Evolutionary conservation across 37 sponge, comb jelly and placozoan species (phyloP).

Genomic region (Lycopodina hypogea): DNA sequence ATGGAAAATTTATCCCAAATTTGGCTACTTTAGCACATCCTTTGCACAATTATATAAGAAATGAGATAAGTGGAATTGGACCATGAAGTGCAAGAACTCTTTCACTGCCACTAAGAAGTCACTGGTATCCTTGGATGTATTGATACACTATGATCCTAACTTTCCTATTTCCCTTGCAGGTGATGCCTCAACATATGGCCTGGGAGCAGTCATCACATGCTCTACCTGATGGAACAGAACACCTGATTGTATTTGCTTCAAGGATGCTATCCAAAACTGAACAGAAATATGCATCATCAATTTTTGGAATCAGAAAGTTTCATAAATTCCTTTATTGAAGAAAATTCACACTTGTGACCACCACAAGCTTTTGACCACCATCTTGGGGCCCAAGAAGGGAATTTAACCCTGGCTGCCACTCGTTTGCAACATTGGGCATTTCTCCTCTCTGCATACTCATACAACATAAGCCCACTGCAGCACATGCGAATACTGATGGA

Average conservation of each 20-base stretch:
- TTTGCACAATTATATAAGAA: slow-evolving; percentile 16
- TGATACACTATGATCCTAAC: slow-evolving; percentile 41
- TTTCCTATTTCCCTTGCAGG: slow-evolving; percentile 32
- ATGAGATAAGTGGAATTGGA: slow-evolving; percentile 35
- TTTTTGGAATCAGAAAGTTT: slow-evolving; percentile 19
- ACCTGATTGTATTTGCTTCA: slow-evolving; percentile 46
- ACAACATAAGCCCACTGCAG: not conserved
- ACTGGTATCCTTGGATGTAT: slow-evolving; percentile 5
- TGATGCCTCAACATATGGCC: slow-evolving; percentile 4
- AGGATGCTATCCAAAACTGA: slow-evolving; percentile 6
- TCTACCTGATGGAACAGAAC: not conserved
- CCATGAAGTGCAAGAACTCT: slow-evolving; percentile 5
- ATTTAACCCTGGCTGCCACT: slow-evolving; percentile 20
- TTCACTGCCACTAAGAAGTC: slow-evolving; percentile 25
- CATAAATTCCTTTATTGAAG: slow-evolving; percentile 1
- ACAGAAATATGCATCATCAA: not conserved
- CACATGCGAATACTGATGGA: slow-evolving; percentile 41
- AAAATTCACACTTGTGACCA: slow-evolving; percentile 1
- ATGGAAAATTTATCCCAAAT: slow-evolving; percentile 41
- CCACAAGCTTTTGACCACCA: slow-evolving; percentile 12
- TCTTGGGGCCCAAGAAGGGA: slow-evolving; percentile 1
- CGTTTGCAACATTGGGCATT: slow-evolving; percentile 22
- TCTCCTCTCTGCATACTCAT: slow-evolving; percentile 24
- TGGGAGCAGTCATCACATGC: not conserved
- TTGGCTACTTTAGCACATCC: slow-evolving; percentile 29